Evolutionary conservation across 2,797 vertebrate genomes (phyloP), one percentile per base, ranked within the genome.

Genomic region (Microctenopoma steveboyesi): DNA sequence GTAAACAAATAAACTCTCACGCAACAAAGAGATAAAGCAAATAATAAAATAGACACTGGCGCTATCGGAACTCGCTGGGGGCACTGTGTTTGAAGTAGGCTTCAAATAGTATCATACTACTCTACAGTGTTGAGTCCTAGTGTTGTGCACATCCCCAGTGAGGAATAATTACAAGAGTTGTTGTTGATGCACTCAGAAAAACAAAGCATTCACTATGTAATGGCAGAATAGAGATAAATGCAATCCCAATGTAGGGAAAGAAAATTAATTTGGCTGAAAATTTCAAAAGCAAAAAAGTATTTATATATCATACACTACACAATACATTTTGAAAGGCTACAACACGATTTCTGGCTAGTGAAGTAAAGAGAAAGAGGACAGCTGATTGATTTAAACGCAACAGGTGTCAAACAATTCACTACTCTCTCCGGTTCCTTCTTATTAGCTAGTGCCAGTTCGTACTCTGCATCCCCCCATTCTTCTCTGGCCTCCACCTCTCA

Each of bases 1-100:
- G 91, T 89, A 91, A 92, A 92, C 91, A 94, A 94, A 94, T 93
- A 93, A 94, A 93, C 91, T 92, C 85, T 91, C 86, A 74, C 79
- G 74, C 87, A 92, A 93, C 91, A 93, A 93, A 94, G 88, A 93
- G 92, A 94, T 88, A 90, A 91, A 88, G 79, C 81, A 86, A 92
- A 92, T 90, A 89, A 92, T 87, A 90, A 90, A 90, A 88, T 82
- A 83, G 82, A 88, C 84, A 86, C 85, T 74, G 87, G 83, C 75
- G 87, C 87, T 88, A 84, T 87, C 79, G 64, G 84, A 91, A 91
- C 89, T 92, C 85, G 70, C 91, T 85, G 78, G 87, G 90, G 87
- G 84, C 85, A 89, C 86, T 76, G 84, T 83, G 83, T 91, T 86
- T 92, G 89, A 94, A 93, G 88, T 91, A 88, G 80, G 89, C 90